Evolutionary conservation across 64 coral and sea anemone species (phyloP), one percentile per base, ranked within the genome.

Genomic region (Montipora cactus): DNA sequence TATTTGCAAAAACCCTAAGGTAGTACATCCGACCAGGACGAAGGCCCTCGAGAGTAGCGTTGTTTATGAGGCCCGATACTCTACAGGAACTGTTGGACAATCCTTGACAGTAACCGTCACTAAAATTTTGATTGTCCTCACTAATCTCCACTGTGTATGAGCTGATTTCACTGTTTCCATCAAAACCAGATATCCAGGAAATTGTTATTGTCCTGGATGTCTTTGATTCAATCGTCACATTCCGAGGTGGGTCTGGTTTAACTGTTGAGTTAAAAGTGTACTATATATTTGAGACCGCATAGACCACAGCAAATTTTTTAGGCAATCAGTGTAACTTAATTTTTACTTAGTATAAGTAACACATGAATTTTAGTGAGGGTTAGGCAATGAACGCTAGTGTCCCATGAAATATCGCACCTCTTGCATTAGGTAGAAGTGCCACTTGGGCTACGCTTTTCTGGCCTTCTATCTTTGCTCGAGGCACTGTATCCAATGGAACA

Each of bases 101-200:
- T 57, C 78, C 78, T 57, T 23, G 49, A 53, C 78, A 80, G 4
- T 3, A 2, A 10, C 2, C 79, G 44, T 59, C n/a, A 22, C 7
- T 9, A 59, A 81, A 81, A 1, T 0, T 37, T 22, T 61, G 51
- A 81, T 81, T 59, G 22, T 59, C 51, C 5, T 5, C 21, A 81
- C 79, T 62, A 0, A 81, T 81, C 79, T 81, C 8, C 10, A 81
- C 51, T 22, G 51, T 62, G 52, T 81, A 81, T 10, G 21, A 59
- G 12, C 5, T 8, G 61, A 81, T 81, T 28, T 21, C 9, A 59
- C 79, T 59, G 51, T 59, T 81, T 12, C 79, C 79, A 81, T 81
- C 5, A 37, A 81, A 81, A 3, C 79, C 79, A 81, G 52, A n/a
- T 37, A 9, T 61, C 79, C 79, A 81, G 52, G 79, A 81, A 51